Conservation (phyloP, 2,113 vertebrate species). For the Mirounga angustirostris region DNA sequence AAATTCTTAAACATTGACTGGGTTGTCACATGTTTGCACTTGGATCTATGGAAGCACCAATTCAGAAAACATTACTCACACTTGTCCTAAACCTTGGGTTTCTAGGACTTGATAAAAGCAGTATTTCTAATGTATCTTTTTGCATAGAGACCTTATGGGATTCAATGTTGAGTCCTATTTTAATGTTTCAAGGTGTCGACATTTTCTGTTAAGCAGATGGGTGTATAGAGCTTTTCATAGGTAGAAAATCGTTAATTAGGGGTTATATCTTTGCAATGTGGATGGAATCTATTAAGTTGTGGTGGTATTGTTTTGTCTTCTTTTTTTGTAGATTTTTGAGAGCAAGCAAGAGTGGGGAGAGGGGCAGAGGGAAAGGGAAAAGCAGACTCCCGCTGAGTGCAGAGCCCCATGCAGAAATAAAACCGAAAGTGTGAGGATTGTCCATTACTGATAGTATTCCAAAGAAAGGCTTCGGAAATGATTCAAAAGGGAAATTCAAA, state of each 20-base stretch:
- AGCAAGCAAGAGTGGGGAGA: background rate
- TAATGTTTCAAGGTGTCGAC: background rate
- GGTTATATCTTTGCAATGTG: background rate
- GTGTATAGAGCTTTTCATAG: background rate
- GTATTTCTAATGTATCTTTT: background rate
- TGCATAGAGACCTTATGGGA: background rate
- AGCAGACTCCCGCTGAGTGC: background rate
- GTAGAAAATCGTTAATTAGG: background rate
- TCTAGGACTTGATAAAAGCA: background rate
- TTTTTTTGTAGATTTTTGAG: background rate
- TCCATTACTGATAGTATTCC: background rate
- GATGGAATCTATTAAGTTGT: background rate
- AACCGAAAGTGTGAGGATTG: background rate
- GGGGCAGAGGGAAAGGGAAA: background rate
- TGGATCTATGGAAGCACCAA: background rate
- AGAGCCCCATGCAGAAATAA: background rate
- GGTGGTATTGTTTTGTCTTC: background rate
- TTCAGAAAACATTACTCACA: background rate
- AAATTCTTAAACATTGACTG: background rate
- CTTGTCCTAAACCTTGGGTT: background rate
- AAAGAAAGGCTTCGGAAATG: background rate
- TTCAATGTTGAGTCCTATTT: background rate
- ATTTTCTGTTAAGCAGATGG: background rate
- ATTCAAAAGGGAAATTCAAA: background rate
- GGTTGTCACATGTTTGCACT: background rate